These are phyloP conservation scores for Microcebus griseorufus DNA, from an alignment of 2,113 vertebrate species.

Conservation along the genomic window DNA sequence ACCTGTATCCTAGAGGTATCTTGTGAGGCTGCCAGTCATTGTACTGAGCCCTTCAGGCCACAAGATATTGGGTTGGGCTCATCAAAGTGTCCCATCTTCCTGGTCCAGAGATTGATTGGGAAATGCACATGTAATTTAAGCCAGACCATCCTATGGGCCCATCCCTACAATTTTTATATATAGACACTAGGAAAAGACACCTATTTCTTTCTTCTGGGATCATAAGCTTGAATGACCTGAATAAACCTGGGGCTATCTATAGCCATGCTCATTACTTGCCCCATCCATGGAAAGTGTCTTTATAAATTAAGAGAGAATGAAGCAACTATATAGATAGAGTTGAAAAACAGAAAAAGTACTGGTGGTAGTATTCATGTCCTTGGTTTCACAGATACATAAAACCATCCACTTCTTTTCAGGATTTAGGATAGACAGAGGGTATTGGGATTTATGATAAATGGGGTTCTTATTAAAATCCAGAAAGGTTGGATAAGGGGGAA, in stretches of 20 bases:
- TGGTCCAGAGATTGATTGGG: background rate
- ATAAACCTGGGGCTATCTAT: background rate
- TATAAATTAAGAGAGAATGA: background rate
- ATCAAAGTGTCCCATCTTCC: background rate
- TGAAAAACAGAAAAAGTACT: background rate
- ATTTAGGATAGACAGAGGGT: background rate
- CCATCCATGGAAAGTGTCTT: background rate
- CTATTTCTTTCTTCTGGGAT: background rate
- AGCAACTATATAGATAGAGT: background rate
- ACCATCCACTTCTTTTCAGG: background rate
- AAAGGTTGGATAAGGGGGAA: background rate
- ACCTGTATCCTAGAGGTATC: background rate
- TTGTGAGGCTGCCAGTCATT: background rate
- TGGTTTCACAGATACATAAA: background rate
- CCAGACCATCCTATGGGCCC: background rate
- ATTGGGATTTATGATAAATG: background rate
- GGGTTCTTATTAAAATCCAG: background rate
- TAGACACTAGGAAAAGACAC: background rate
- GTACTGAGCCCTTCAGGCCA: background rate
- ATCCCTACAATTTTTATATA: background rate
- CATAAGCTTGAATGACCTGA: background rate
- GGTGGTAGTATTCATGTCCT: background rate
- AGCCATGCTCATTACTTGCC: background rate
- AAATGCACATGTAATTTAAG: background rate
- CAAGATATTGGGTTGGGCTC: background rate